These are phyloP conservation scores for Pseudocheirus occidentalis DNA, from an alignment of 2,797 vertebrate genomes.

Conservation along the genomic window DNA sequence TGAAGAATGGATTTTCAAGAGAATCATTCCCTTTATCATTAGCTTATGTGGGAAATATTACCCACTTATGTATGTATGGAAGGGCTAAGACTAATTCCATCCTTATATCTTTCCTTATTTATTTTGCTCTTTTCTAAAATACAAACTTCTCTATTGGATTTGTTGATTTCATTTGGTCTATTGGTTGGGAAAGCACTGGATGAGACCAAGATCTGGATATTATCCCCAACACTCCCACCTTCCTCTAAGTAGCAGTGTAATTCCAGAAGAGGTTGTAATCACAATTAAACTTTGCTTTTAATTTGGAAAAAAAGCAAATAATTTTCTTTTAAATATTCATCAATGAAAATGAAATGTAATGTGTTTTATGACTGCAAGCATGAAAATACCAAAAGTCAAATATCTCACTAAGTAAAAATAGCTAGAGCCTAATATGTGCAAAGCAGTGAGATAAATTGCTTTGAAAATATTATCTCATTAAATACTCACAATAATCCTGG, in stretches of 20 bases:
- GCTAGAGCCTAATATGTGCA: neutral
- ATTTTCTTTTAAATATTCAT: constrained; percentile 13
- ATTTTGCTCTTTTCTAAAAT: neutral
- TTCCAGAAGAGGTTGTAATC: neutral
- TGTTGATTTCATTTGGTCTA: neutral
- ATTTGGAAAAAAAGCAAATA: neutral
- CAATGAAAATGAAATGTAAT: neutral
- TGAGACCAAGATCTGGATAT: neutral
- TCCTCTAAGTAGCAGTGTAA: neutral
- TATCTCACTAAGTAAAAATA: neutral
- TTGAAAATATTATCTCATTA: neutral
- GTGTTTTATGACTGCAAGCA: neutral
- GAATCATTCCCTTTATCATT: neutral
- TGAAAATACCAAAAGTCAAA: constrained; percentile 8
- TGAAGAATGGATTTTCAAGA: neutral
- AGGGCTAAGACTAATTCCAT: too few species aligned
- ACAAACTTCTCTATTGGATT: neutral
- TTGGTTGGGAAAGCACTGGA: neutral
- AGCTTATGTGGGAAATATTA: neutral
- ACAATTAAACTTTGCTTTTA: neutral
- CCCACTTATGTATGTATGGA: neutral
- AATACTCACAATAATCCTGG: neutral
- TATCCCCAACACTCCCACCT: neutral
- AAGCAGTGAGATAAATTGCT: neutral
- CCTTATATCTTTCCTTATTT: neutral